Base-by-base conservation (phyloP, 2,797 vertebrate species). In the Myotis myotis region DNA sequence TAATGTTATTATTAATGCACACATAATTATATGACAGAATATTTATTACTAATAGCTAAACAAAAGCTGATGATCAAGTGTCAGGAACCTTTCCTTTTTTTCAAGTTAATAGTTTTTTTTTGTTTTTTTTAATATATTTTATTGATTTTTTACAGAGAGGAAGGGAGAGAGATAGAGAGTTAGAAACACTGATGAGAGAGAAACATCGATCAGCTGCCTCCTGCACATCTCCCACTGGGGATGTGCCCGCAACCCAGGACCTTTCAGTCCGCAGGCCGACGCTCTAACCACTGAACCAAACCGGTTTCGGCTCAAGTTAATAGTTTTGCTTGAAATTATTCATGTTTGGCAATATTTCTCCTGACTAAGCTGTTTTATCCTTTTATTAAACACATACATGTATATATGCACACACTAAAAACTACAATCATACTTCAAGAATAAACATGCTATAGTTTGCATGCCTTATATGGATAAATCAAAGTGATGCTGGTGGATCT, bases 271-370 rank as follows among this genome's bases (percentile, higher is more conserved):
- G n/a, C n/a, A n/a, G n/a, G n/a, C n/a, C n/a, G n/a, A n/a, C n/a
- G n/a, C n/a, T n/a, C n/a, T n/a, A n/a, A n/a, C n/a, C n/a, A n/a
- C n/a, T n/a, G n/a, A n/a, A n/a, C n/a, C n/a, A n/a, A n/a, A n/a
- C n/a, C n/a, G n/a, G n/a, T n/a, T n/a, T n/a, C n/a, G n/a, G n/a
- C n/a, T 70, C 49, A 86, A 72, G 20, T 76, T 89, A 92, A 92
- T 8, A 78, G 74, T 85, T 96, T 89, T 95, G 66, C 83, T 97
- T 84, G 55, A 95, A 95, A 97, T 94, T 97, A 95, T 96, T 91
- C 71, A 66, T 49, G 60, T 87, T 33, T 97, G 96, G 89, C 89
- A 93, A 38, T 6, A 93, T 44, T 70, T 95, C 94, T 96, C 95
- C 95, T 96, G 75, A 71, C 8, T 1, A 22, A 72, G 49, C 81